Percentiles rank a stretch among this genome's conserved stretches.
phyloP scores from a whole-genome alignment of 2,888 invertebrate genomes.

The Oxytorus armatus region DNA sequence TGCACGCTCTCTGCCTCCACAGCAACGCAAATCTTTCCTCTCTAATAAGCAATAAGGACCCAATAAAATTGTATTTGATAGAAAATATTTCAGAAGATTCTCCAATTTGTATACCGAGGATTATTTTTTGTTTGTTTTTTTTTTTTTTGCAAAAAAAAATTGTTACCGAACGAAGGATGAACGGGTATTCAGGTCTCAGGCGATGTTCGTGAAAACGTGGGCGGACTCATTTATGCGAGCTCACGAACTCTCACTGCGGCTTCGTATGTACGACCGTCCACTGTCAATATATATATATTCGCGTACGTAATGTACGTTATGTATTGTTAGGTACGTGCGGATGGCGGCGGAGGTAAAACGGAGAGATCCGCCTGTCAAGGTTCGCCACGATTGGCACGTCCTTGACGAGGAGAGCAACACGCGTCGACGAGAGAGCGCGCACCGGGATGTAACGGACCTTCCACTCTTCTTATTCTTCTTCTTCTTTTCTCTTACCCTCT shows the following conservation, averaged over 20 bases:
- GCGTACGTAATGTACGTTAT: slow-evolving; percentile 47
- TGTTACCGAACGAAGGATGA: slow-evolving; percentile 36
- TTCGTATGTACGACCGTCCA: slow-evolving; percentile 26
- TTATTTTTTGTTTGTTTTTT: not conserved
- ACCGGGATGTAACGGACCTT: slow-evolving; percentile 66
- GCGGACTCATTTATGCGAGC: slow-evolving; percentile 74
- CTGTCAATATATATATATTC: slow-evolving; percentile 8
- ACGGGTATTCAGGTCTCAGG: slow-evolving; percentile 54
- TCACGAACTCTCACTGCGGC: slow-evolving; percentile 65
- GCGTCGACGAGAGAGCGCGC: slow-evolving; percentile 38
- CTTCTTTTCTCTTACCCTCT: not conserved
- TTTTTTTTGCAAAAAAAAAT: slow-evolving; percentile 17
- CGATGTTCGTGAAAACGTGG: slow-evolving; percentile 66
- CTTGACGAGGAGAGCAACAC: slow-evolving; percentile 62
- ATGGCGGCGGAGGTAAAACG: slow-evolving; percentile 64
- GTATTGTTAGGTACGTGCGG: slow-evolving; percentile 57
- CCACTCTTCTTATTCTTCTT: slow-evolving; percentile 56
- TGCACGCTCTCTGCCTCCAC: slow-evolving; percentile 67
- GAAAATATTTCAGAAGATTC: slow-evolving; percentile 12
- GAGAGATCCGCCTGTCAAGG: slow-evolving; percentile 69
- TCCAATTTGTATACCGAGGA: not conserved
- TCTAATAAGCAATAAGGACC: slow-evolving; percentile 18
- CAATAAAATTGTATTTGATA: slow-evolving; percentile 24
- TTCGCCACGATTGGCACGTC: slow-evolving; percentile 68
- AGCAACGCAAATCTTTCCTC: slow-evolving; percentile 12